These are phyloP conservation scores for Parascotia fuliginaria DNA, from an alignment of 2,888 invertebrate species.

Conservation along the genomic window DNA sequence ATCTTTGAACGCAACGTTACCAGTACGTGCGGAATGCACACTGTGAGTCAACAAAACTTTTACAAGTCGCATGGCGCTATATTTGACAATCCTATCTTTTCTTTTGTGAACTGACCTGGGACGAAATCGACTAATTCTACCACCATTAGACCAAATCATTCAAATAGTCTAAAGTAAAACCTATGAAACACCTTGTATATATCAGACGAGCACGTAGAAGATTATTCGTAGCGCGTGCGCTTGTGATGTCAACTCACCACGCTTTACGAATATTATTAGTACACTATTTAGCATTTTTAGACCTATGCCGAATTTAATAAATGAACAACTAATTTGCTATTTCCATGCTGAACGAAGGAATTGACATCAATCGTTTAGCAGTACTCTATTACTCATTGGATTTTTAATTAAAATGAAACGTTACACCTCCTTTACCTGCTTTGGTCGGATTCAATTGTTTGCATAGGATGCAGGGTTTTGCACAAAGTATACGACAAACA, in stretches of 20 bases:
- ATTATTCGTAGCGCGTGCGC: slow-evolving; percentile 77
- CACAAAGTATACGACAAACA: no score
- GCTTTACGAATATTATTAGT: slow-evolving; percentile 69
- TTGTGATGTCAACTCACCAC: slow-evolving; percentile 54
- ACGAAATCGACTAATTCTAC: no score
- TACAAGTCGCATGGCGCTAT: no score
- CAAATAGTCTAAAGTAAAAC: neutral
- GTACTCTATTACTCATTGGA: slow-evolving; percentile 1
- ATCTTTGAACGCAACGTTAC: no score
- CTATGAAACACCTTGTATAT: slow-evolving; percentile 13
- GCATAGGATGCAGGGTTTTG: no score
- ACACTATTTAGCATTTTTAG: slow-evolving; percentile 11
- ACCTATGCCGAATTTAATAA: slow-evolving; percentile 14
- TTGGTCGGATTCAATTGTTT: no score
- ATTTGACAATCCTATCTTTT: no score
- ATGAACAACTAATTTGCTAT: slow-evolving; percentile 23
- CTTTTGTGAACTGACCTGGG: no score
- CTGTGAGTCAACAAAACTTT: no score
- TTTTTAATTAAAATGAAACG: slow-evolving; percentile 6
- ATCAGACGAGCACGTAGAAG: slow-evolving; percentile 43
- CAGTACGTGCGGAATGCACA: no score
- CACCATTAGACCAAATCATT: no score
- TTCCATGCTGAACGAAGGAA: slow-evolving; percentile 29
- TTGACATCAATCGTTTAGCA: slow-evolving; percentile 10
- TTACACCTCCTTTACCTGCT: no score